These are phyloP conservation scores for Galaxea fascicularis DNA, from an alignment of 92 coral and sea anemone genomes.

Conservation along the genomic window DNA sequence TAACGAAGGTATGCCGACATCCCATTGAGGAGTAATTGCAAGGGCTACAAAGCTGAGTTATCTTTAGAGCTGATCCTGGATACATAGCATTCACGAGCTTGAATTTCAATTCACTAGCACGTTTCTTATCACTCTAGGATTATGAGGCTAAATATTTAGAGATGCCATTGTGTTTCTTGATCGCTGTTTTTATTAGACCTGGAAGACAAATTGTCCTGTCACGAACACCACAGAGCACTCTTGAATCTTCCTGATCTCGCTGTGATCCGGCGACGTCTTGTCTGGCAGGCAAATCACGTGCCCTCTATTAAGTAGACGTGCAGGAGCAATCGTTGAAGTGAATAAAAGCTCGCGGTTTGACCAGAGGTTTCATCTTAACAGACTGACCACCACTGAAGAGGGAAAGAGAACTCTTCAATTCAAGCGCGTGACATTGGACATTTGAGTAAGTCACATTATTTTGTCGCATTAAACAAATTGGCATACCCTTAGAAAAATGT, in stretches of 20 bases:
- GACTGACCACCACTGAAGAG: constrained; percentile 10
- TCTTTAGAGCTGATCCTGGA: background rate
- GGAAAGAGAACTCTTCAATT: background rate
- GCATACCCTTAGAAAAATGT: background rate
- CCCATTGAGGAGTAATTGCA: background rate
- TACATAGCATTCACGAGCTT: background rate
- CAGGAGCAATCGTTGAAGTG: background rate
- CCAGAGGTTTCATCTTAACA: background rate
- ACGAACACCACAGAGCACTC: background rate
- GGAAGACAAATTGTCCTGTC: constrained; percentile 9
- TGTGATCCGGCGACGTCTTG: constrained; percentile 24
- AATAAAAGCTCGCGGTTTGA: constrained; percentile 13
- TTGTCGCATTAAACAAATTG: too few species aligned
- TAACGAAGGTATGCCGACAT: background rate
- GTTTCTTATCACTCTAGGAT: constrained; percentile 9
- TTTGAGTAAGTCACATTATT: background rate
- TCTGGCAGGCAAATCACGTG: constrained; percentile 14
- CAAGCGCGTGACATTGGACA: too few species aligned
- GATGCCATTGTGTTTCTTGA: constrained; percentile 1
- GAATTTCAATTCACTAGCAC: background rate
- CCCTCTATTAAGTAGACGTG: background rate
- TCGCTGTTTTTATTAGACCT: constrained; percentile 5
- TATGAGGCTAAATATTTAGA: background rate
- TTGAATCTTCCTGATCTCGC: constrained; percentile 10
- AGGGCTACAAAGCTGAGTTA: background rate